These are phyloP conservation scores for Cepphus grylle DNA, from an alignment of 2,113 vertebrate genomes.

Conservation along the genomic window DNA sequence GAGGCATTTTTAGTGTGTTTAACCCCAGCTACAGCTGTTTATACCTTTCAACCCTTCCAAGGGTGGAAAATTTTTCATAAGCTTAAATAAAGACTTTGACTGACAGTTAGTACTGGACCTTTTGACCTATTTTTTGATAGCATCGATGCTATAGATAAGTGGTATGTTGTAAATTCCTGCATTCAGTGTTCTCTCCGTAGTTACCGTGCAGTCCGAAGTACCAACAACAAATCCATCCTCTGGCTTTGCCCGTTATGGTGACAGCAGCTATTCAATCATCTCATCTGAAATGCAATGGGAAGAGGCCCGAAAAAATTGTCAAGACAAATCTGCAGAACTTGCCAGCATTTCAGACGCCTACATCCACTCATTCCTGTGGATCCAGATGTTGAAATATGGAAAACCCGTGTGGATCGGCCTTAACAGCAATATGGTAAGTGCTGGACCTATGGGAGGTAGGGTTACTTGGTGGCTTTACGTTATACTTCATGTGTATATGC, in stretches of 20 bases:
- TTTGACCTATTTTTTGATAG: neutral
- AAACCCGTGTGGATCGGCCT: constrained; percentile 84
- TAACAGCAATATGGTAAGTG: constrained; percentile 81
- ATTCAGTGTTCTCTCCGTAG: neutral
- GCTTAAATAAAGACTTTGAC: neutral
- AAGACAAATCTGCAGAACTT: constrained; percentile 80
- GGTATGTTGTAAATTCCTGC: neutral
- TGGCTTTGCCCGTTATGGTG: constrained; percentile 69
- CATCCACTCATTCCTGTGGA: constrained; percentile 63
- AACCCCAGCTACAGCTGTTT: neutral
- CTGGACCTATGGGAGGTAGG: neutral
- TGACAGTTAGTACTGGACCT: neutral
- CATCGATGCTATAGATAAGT: neutral
- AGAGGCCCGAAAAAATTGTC: constrained; percentile 83
- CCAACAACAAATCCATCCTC: constrained; percentile 66
- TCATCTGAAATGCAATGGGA: constrained; percentile 83
- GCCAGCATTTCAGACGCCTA: constrained; percentile 76
- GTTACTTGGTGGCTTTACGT: neutral
- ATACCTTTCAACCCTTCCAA: neutral
- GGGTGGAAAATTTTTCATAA: neutral
- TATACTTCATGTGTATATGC: no score
- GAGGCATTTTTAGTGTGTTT: neutral
- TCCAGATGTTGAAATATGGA: constrained; percentile 64
- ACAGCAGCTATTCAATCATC: constrained; percentile 78
- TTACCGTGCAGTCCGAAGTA: constrained; percentile 61